A percentile compares a stretch with the other conserved stretches of the same genome.
Conservation (phyloP, 2,797 vertebrate genomes). For the Rhyacichthys aspro region DNA sequence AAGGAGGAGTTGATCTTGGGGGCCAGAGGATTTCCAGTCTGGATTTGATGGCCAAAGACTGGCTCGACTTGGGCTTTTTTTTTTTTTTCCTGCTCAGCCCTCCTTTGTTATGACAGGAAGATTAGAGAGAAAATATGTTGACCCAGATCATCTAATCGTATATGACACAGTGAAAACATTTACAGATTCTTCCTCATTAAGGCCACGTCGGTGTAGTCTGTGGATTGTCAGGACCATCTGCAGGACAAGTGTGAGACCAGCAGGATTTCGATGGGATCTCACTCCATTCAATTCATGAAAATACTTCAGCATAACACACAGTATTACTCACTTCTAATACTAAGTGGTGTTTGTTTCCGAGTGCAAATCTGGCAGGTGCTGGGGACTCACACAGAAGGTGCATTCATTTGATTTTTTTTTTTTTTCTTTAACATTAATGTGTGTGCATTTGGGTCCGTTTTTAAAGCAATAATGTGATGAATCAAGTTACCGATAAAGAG, state of each 20-base stretch:
- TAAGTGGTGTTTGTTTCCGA: conserved; percentile 58
- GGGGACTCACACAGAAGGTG: conserved; percentile 62
- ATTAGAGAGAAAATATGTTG: conserved; percentile 73
- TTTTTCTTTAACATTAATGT: conserved; percentile 33
- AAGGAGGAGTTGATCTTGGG: conserved; percentile 23
- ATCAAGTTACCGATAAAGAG: no score
- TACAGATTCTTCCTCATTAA: conserved; percentile 63
- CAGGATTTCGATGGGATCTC: conserved; percentile 1
- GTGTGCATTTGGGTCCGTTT: conserved; percentile 3
- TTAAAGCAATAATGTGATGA: no score
- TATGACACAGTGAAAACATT: conserved; percentile 73
- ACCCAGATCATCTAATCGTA: conserved; percentile 70
- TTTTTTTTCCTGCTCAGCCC: conserved; percentile 55
- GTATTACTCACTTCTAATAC: conserved; percentile 28
- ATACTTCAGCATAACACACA: no score
- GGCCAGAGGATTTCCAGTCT: conserved; percentile 66
- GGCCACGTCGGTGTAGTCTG: conserved; percentile 42
- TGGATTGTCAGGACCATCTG: conserved; percentile 28
- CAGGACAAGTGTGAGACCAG: conserved; percentile 1
- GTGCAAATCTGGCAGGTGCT: conserved; percentile 68
- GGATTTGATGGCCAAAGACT: conserved; percentile 60
- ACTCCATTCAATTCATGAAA: no score
- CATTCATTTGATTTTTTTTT: conserved; percentile 58
- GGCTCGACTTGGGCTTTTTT: conserved; percentile 14
- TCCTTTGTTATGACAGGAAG: conserved; percentile 67